Evolutionary conservation across 1,140 invertebrate genomes (phyloP).

Genomic region (Dreissena rostriformis): DNA sequence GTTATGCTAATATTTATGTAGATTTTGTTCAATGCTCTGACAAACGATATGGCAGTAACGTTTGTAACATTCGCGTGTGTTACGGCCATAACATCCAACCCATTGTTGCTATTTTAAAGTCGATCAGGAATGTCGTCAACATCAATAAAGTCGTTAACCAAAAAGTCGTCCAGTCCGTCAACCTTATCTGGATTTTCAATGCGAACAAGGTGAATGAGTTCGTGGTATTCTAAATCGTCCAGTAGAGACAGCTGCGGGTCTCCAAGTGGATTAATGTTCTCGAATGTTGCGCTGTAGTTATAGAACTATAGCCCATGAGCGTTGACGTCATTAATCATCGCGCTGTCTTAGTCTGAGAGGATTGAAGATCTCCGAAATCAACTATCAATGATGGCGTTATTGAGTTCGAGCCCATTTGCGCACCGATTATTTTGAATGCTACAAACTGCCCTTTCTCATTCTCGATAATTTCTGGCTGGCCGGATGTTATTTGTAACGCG

Average conservation of each 20-base stretch:
- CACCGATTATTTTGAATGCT: slow-evolving; percentile 66
- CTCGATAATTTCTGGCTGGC: slow-evolving; percentile 71
- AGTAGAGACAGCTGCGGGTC: slow-evolving; percentile 67
- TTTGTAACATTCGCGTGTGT: slow-evolving; percentile 22
- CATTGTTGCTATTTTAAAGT: slow-evolving; percentile 62
- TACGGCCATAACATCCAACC: slow-evolving; percentile 39
- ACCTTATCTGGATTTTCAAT: slow-evolving; percentile 49
- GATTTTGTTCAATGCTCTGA: neutral
- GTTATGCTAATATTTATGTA: slow-evolving; percentile 19
- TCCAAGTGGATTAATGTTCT: slow-evolving; percentile 69
- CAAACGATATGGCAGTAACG: neutral
- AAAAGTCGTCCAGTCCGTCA: slow-evolving; percentile 63
- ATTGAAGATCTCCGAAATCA: slow-evolving; percentile 64
- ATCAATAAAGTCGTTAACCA: slow-evolving; percentile 61
- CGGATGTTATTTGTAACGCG: slow-evolving; percentile 65
- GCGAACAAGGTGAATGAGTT: slow-evolving; percentile 63
- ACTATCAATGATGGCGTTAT: slow-evolving; percentile 60
- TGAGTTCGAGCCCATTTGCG: slow-evolving; percentile 54
- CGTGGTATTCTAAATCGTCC: slow-evolving; percentile 61
- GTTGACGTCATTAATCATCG: slow-evolving; percentile 64
- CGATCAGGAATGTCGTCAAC: slow-evolving; percentile 58
- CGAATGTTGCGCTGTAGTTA: slow-evolving; percentile 67
- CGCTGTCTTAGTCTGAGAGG: slow-evolving; percentile 61
- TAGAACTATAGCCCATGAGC: slow-evolving; percentile 65
- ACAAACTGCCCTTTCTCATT: slow-evolving; percentile 71